Conservation (phyloP, 2,797 vertebrate genomes). For the Vultur gryphus region DNA sequence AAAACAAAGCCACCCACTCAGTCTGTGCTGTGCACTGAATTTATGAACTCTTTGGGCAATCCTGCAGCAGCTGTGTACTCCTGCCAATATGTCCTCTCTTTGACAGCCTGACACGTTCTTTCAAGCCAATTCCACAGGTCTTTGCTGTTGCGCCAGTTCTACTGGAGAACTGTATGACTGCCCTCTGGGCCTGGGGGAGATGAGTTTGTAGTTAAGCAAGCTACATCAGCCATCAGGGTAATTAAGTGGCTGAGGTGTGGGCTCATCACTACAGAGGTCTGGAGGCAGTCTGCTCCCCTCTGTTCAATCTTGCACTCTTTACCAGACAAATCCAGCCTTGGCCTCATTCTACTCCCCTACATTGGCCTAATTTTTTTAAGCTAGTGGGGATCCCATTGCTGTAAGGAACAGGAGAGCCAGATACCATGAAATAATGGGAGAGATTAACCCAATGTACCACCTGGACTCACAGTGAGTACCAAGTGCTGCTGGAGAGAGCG, state of each 20-base stretch:
- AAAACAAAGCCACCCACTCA: constrained; percentile 44
- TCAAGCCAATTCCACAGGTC: neutral
- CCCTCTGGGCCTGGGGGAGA: neutral
- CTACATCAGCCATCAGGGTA: neutral
- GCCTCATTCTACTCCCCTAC: neutral
- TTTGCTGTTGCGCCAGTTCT: neutral
- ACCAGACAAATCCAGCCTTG: neutral
- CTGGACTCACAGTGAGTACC: neutral
- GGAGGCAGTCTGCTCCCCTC: neutral
- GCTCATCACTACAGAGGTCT: neutral
- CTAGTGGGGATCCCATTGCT: neutral
- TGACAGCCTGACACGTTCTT: constrained; percentile 3
- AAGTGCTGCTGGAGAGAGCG: neutral
- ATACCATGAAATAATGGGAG: neutral
- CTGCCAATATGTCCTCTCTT: neutral
- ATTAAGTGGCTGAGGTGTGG: neutral
- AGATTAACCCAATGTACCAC: fast-evolving
- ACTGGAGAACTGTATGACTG: neutral
- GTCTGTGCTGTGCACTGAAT: constrained; percentile 1
- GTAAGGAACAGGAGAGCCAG: neutral
- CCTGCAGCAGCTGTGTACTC: constrained; percentile 10
- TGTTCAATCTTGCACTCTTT: neutral
- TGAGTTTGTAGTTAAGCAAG: neutral
- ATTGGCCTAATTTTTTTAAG: neutral
- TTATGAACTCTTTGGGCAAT: constrained; percentile 35